Evolutionary conservation across 1,140 invertebrate species (phyloP).

Genomic region (Caenorhabditis latens): DNA sequence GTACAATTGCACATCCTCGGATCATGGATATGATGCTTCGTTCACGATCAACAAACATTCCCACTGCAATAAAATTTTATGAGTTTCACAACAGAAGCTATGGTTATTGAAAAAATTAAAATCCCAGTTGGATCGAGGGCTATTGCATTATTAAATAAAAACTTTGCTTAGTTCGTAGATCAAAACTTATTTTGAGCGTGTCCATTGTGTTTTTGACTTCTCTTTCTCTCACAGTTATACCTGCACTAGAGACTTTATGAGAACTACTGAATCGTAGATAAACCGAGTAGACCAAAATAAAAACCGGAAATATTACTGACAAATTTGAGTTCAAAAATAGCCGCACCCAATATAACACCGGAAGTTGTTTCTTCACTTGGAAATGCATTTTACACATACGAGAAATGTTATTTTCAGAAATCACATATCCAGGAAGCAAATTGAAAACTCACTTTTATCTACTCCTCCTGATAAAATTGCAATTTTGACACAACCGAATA

Average conservation of each 20-base stretch:
- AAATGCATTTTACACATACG: neutral
- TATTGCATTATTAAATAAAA: too few species aligned
- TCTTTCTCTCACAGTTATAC: too few species aligned
- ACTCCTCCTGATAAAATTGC: slow-evolving; percentile 64
- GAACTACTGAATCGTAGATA: too few species aligned
- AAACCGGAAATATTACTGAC: slow-evolving; percentile 1
- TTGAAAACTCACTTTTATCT: slow-evolving; percentile 60
- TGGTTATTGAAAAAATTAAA: too few species aligned
- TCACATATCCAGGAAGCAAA: neutral
- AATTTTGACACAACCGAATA: slow-evolving; percentile 68
- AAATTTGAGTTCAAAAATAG: slow-evolving; percentile 48
- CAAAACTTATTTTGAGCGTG: too few species aligned
- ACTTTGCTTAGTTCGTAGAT: too few species aligned
- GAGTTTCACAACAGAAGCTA: neutral
- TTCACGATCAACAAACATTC: slow-evolving; percentile 65
- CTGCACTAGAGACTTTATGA: too few species aligned
- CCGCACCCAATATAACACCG: neutral
- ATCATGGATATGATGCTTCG: slow-evolving; percentile 64
- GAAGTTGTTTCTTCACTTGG: neutral
- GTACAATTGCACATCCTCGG: slow-evolving; percentile 65
- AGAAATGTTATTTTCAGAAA: neutral
- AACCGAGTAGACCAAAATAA: too few species aligned
- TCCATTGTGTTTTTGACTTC: too few species aligned
- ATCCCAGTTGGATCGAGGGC: too few species aligned
- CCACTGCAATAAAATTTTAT: slow-evolving; percentile 62